phyloP scores from a whole-genome alignment of 1,140 invertebrate species.

The Drosophila trapezifrons region DNA sequence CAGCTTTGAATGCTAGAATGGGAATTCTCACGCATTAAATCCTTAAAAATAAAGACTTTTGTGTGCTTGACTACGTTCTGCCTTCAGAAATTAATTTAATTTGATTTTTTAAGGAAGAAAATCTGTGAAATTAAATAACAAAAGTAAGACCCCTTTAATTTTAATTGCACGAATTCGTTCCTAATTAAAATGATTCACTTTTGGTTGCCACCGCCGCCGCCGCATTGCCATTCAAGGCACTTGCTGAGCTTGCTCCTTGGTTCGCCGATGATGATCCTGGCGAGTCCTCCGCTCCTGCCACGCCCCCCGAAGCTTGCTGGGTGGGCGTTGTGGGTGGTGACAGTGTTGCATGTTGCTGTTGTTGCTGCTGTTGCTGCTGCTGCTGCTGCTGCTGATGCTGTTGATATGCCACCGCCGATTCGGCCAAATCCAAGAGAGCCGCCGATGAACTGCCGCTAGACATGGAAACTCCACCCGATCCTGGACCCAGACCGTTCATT shows the following conservation, averaged over 20 bases:
- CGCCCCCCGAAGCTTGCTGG: slow-evolving; percentile 38
- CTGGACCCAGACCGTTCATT: slow-evolving; percentile 73
- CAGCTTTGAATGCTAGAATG: too few relatives aligned
- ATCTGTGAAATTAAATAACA: slow-evolving; percentile 21
- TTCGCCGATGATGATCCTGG: slow-evolving; percentile 22
- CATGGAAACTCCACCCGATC: slow-evolving; percentile 27
- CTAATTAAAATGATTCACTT: slow-evolving; percentile 52
- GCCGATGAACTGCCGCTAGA: slow-evolving; percentile 41
- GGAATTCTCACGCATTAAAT: too few relatives aligned
- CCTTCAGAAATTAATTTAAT: too few relatives aligned
- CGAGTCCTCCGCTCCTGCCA: slow-evolving; percentile 31
- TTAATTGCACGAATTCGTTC: slow-evolving; percentile 40
- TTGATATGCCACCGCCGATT: slow-evolving; percentile 73
- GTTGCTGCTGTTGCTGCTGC: slow-evolving; percentile 51
- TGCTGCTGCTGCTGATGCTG: slow-evolving; percentile 59
- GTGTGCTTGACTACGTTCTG: too few relatives aligned
- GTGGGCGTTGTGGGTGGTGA: slow-evolving; percentile 80
- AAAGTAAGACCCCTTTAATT: neutral
- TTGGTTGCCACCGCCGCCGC: slow-evolving; percentile 43
- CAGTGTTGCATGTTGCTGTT: slow-evolving; percentile 63
- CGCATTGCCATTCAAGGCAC: slow-evolving; percentile 47
- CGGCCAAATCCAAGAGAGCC: slow-evolving; percentile 68
- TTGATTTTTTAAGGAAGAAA: neutral
- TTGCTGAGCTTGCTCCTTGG: neutral
- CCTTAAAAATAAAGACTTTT: too few relatives aligned